Evolutionary conservation across 2,888 invertebrate species (phyloP), one percentile per base, ranked within the genome.

Genomic region (Antheraea yamamai): DNA sequence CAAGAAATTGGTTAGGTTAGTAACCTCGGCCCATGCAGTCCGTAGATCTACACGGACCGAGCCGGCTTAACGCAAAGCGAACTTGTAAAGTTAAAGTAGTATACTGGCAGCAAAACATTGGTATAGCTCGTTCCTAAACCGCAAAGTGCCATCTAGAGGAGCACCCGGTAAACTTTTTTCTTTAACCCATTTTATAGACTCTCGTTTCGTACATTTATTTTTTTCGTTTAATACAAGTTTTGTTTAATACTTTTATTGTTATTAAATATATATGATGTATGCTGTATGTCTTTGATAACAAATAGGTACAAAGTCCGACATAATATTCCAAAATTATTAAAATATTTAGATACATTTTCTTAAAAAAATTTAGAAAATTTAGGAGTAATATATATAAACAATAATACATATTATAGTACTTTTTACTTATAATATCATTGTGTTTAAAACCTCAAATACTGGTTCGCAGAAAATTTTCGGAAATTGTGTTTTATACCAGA

Each of bases 41-140:
- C 97, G 96, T 95, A 96, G 96, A 96, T 95, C 95, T 95, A 95
- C 95, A 96, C 95, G 96, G 97, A 97, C 96, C 96, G 97, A 97
- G 96, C 97, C 96, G 97, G 96, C 96, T 92, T 92, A 95, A 95
- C 94, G 96, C 94, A 39, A 4, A 26, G 18, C 23, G 6, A 0
- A 0, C 0, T 0, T 1, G 6, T 35, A 0, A 14, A 14, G 12
- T 30, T 52, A 71, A 55, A 16, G 93, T 87, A 52, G 89, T 78
- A 39, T 82, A 79, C 73, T 55, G 35, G 20, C 74, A 73, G 30
- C 16, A 30, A 77, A 80, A 81, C 80, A 82, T 81, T 80, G 82
- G 79, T 76, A 78, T 79, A 86, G 84, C 87, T 88, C 82, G 87
- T 84, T 87, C 82, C 55, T 52, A 35, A 71, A 78, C 77, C 70